Evolutionary conservation across 1,140 invertebrate species (phyloP).

Genomic region (Atta colombica): DNA sequence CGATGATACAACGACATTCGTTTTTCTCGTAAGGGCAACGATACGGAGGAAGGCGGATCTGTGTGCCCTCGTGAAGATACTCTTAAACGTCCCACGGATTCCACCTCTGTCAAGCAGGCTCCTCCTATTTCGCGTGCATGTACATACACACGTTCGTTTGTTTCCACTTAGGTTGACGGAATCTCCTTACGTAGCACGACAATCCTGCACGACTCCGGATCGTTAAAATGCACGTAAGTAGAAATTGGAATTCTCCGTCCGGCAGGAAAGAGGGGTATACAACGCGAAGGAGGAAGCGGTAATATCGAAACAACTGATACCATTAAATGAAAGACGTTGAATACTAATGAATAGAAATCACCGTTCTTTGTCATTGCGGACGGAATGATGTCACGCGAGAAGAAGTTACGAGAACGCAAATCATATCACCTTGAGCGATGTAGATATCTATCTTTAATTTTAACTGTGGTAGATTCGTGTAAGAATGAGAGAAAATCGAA

Average conservation of each 20-base stretch:
- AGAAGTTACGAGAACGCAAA: conserved; percentile 50
- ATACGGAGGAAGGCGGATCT: conserved; percentile 61
- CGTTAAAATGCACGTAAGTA: conserved; percentile 65
- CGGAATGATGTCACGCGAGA: conserved; percentile 57
- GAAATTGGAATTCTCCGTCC: conserved; percentile 58
- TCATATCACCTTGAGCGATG: conserved; percentile 57
- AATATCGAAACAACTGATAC: conserved; percentile 51
- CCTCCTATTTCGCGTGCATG: conserved; percentile 66
- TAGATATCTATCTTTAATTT: not conserved
- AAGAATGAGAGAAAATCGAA: not conserved
- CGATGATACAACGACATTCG: not conserved
- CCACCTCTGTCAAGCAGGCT: conserved; percentile 66
- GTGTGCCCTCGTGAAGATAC: conserved; percentile 52
- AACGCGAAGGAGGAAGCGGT: conserved; percentile 42
- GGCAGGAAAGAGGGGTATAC: conserved; percentile 4
- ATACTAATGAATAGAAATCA: conserved; percentile 58
- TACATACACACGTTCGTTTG: conserved; percentile 63
- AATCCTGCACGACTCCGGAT: conserved; percentile 56
- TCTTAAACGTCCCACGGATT: conserved; percentile 69
- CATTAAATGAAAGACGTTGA: conserved; percentile 58
- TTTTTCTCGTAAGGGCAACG: conserved; percentile 50
- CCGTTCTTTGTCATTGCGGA: conserved; percentile 39
- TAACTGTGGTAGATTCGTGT: not conserved
- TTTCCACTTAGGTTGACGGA: conserved; percentile 66
- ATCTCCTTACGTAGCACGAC: conserved; percentile 67